A percentile compares a stretch with the other conserved stretches of the same genome.
Evolutionary conservation across 37 sponge, comb jelly and placozoan species (phyloP).

Genomic region (Haliclona indistincta): DNA sequence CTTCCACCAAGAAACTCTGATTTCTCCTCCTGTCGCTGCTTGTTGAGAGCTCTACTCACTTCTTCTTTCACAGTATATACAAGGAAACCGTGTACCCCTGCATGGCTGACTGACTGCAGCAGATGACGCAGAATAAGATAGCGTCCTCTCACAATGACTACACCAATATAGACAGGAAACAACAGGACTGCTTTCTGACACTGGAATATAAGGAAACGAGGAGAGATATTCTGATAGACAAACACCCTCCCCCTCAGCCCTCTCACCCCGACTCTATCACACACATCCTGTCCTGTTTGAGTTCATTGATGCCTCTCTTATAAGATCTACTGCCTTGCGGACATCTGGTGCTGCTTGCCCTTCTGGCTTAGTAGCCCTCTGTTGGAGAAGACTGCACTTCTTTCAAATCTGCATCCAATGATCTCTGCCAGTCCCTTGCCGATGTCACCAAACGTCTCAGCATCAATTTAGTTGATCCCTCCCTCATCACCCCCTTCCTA

Average conservation of each 20-base stretch:
- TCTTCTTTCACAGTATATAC: conserved; percentile 68
- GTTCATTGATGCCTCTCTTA: conserved; percentile 19
- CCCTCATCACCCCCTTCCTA: neutral
- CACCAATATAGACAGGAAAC: conserved; percentile 5
- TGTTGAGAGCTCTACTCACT: conserved; percentile 43
- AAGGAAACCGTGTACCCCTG: conserved; percentile 65
- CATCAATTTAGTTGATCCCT: neutral
- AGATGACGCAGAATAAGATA: conserved; percentile 35
- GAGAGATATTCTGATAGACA: neutral
- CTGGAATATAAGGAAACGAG: conserved; percentile 13
- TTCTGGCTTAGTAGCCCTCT: conserved; percentile 25
- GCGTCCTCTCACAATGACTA: conserved; percentile 17
- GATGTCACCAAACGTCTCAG: neutral
- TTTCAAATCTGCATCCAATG: conserved; percentile 1
- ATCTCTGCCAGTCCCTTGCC: no score
- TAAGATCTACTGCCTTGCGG: conserved; percentile 13
- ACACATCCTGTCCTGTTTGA: conserved; percentile 39
- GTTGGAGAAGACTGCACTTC: conserved; percentile 31
- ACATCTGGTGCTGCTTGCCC: conserved; percentile 37
- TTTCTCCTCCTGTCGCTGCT: neutral
- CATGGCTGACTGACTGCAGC: conserved; percentile 31
- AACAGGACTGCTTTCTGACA: conserved; percentile 35
- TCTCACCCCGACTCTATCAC: no score
- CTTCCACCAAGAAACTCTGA: neutral
- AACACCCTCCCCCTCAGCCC: no score